Percentiles rank a stretch among this genome's conserved stretches.
These are phyloP conservation scores for Ridgeia piscesae DNA, from an alignment of 1,140 invertebrate species.

Conservation along the genomic window DNA sequence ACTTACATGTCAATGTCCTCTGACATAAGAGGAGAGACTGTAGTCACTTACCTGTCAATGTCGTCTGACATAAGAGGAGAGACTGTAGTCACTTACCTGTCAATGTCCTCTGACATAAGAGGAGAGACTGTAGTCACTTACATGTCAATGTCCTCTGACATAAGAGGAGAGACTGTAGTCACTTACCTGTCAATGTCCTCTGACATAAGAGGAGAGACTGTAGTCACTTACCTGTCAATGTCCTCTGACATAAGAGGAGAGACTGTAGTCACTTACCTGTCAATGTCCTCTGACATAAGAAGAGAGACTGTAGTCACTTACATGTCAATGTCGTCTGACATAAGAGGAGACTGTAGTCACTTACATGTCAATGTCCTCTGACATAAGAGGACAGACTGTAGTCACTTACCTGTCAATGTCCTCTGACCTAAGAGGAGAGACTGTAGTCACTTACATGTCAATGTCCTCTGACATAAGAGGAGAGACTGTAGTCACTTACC, in stretches of 20 bases:
- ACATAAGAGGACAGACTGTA: constrained; percentile 88
- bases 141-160: constrained; percentile 85
- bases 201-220: constrained; percentile 88
- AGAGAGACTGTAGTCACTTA: constrained; percentile 86
- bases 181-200: constrained; percentile 81
- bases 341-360: constrained; percentile 86
- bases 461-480: constrained; percentile 91
- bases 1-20: constrained; percentile 81
- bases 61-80: constrained; percentile 91
- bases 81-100: constrained; percentile 80
- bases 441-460: constrained; percentile 78
- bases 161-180: constrained; percentile 87
- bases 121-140: constrained; percentile 86
- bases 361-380: constrained; percentile 81
- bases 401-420: constrained; percentile 81
- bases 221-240: constrained; percentile 77
- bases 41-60: constrained; percentile 77
- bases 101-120: constrained; percentile 86
- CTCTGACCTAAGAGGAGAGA: constrained; percentile 88
- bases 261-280: constrained; percentile 80
- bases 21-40: constrained; percentile 88
- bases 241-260: constrained; percentile 91
- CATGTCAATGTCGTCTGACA: constrained; percentile 85
- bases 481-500: constrained; percentile 83
- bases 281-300: constrained; percentile 86